A percentile compares a stretch with the other conserved stretches of the same genome.
phyloP scores from a whole-genome alignment of 2,888 invertebrate species.

The Sepiola atlantica region DNA sequence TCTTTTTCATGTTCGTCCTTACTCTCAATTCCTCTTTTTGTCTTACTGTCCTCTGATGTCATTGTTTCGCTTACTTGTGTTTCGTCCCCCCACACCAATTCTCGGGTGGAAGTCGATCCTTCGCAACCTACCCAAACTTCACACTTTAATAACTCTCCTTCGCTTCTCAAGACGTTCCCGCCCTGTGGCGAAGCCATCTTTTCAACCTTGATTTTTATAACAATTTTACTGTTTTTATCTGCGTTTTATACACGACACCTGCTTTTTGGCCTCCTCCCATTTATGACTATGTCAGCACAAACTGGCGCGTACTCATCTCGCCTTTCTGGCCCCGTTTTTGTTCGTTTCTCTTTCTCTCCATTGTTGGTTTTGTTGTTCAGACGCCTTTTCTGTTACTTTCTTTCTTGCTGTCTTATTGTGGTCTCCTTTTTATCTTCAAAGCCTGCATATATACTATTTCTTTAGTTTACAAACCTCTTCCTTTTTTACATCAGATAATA shows the following conservation, averaged over 20 bases:
- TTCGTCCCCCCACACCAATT: background rate
- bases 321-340: no score
- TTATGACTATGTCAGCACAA: slow-evolving; percentile 32
- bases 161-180: background rate
- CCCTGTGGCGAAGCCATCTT: background rate
- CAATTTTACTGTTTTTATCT: slow-evolving; percentile 32
- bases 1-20: background rate
- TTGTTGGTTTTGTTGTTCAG: background rate
- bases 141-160: background rate
- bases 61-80: background rate
- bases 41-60: background rate
- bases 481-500: background rate
- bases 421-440: background rate
- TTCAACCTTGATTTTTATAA: background rate
- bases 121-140: background rate
- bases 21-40: background rate
- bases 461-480: background rate
- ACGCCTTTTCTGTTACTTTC: background rate
- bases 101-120: background rate
- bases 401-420: background rate
- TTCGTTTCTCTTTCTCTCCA: background rate
- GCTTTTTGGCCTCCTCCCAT: background rate
- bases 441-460: background rate
- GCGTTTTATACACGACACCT: slow-evolving; percentile 32
- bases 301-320: background rate